phyloP scores from a whole-genome alignment of 2,113 vertebrate species.

The Tretioscincus oriximinensis region DNA sequence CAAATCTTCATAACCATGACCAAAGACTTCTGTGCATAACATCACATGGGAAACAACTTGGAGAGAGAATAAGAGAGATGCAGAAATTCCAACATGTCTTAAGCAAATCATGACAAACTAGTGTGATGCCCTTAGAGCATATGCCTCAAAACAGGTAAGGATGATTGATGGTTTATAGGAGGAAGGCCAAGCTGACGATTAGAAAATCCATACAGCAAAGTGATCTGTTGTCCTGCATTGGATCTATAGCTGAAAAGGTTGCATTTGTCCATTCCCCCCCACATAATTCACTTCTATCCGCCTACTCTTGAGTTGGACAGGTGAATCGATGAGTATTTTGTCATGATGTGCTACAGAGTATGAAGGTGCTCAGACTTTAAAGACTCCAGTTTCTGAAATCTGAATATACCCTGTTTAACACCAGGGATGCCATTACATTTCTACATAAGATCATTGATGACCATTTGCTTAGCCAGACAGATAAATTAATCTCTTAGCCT shows the following conservation, averaged over 20 bases:
- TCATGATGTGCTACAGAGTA: not conserved
- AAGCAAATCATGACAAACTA: no score
- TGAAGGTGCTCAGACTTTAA: not conserved
- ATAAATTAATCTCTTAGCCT: not conserved
- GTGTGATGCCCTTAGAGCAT: no score
- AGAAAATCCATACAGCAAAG: no score
- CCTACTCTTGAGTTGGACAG: no score
- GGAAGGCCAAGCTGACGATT: no score
- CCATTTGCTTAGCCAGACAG: slow-evolving; percentile 2
- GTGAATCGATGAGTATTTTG: no score
- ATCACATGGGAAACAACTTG: slow-evolving; percentile 2
- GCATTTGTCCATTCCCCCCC: no score
- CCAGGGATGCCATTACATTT: rapidly evolving
- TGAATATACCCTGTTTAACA: not conserved
- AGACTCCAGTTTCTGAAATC: rapidly evolving
- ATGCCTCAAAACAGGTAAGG: no score
- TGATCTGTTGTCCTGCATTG: no score
- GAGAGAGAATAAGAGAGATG: not conserved
- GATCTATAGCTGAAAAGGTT: no score
- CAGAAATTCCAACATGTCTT: not conserved
- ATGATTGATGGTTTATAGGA: no score
- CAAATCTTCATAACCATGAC: not conserved
- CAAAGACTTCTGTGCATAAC: not conserved
- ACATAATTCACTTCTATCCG: no score
- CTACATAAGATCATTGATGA: not conserved